Base-by-base conservation (phyloP, 1,140 invertebrate species). In the Ditylenchus dipsaci region DNA sequence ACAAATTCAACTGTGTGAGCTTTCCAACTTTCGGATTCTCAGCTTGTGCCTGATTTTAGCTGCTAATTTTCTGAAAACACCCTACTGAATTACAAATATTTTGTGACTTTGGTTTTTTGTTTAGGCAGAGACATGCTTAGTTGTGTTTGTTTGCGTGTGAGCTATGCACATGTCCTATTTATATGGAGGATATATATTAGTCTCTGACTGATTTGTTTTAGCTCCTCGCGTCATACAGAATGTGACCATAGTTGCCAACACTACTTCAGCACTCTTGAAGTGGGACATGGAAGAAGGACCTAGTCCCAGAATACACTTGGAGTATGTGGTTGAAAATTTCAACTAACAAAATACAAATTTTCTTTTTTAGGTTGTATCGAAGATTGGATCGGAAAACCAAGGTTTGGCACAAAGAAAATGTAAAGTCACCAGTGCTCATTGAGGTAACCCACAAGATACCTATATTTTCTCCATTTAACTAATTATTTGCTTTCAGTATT, bases 221-320 rank as follows among this genome's bases (percentile, higher is more conserved):
- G 79, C 69, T 26, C 76, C 77, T 38, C 68, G 77, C 19, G 80
- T 66, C 60, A 80, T 80, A 38, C 60, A 76, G 47, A 80, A 81
- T 59, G 58, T 80, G 1, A 75, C 61, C 13, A 73, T 80, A 5
- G 65, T 21, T 38, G 49, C 74, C 26, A 79, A 73, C 45, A 72
- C 74, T 38, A 79, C 68, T 7, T 64, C 63, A 30, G 78, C 79
- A 15, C 53, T 33, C 15, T 61, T 80, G 1, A 68, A 53, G 17
- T 80, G 79, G 79, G 80, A 82, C 19, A 66, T 63, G 17, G 59
- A 78, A 13, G 78, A 74, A 64, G 78, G 75, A 42, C 66, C 74
- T 15, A 70, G 59, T 61, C 49, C 76, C 9, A 66, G 65, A 45
- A 80, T 79, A 45, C 75, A 80, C 45, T 73, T 78, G 63, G 63